Evolutionary conservation across 2,888 invertebrate species (phyloP).

Genomic region (Sphaeridia pumilis): DNA sequence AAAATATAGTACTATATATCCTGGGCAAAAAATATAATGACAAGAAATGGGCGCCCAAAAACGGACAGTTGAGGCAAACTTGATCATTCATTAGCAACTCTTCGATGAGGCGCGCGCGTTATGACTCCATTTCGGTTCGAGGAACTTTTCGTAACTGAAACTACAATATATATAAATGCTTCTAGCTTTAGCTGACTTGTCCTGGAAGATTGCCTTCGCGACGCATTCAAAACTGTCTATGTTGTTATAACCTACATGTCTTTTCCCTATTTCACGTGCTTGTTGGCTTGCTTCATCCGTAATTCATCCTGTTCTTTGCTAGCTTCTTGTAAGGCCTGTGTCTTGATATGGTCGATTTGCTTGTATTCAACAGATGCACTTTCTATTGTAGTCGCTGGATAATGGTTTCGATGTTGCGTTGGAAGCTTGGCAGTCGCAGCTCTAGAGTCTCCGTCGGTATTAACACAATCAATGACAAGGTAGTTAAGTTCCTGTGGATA

Average conservation of each 20-base stretch:
- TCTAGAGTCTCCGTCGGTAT: conserved; percentile 15
- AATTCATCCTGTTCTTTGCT: conserved; percentile 31
- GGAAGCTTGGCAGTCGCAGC: conserved; percentile 16
- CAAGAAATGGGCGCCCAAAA: no score
- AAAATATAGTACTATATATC: no score
- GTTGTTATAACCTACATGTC: neutral
- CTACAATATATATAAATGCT: no score
- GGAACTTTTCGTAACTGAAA: no score
- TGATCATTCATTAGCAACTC: no score
- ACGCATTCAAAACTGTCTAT: neutral
- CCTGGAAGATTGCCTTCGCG: neutral
- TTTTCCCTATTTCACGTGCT: conserved; percentile 13
- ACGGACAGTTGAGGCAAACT: no score
- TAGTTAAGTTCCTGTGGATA: conserved; percentile 28
- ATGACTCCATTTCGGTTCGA: no score
- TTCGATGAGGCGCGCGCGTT: no score
- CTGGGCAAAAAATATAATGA: no score
- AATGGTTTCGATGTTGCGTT: conserved; percentile 11
- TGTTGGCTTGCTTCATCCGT: conserved; percentile 11
- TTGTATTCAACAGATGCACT: conserved; percentile 32
- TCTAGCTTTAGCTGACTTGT: no score
- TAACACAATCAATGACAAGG: conserved; percentile 32
- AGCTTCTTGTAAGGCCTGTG: conserved; percentile 34
- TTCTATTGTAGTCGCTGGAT: conserved; percentile 7
- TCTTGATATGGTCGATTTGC: conserved; percentile 35